A percentile compares a stretch with the other conserved stretches of the same genome.
phyloP scores from a whole-genome alignment of 1,140 invertebrate genomes.

The Aphelenchoides besseyi region DNA sequence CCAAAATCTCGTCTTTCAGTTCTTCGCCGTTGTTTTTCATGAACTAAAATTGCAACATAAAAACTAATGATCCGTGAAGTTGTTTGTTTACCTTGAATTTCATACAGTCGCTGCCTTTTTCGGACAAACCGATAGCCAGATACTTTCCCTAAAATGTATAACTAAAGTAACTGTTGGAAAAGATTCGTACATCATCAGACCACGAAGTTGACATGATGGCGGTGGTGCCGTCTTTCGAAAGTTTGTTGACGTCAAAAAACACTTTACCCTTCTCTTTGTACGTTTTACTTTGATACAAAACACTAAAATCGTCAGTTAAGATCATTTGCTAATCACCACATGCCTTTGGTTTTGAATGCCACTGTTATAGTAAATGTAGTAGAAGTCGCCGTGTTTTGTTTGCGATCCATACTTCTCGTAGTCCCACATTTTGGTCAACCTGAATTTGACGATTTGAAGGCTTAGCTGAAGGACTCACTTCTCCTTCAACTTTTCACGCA shows the following conservation, averaged over 20 bases:
- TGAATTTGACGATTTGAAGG: slow-evolving; percentile 50
- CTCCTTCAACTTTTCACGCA: slow-evolving; percentile 73
- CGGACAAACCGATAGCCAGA: slow-evolving; percentile 84
- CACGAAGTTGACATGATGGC: slow-evolving; percentile 67
- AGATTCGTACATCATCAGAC: neutral
- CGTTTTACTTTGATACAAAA: slow-evolving; percentile 82
- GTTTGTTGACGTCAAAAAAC: slow-evolving; percentile 89
- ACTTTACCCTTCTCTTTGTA: slow-evolving; percentile 76
- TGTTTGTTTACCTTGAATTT: slow-evolving; percentile 70
- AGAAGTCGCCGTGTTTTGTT: slow-evolving; percentile 75
- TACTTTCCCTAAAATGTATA: too few relatives aligned
- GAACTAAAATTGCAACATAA: slow-evolving; percentile 62
- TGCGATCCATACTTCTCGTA: slow-evolving; percentile 91
- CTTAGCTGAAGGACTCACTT: slow-evolving; percentile 62
- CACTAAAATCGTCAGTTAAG: slow-evolving; percentile 68
- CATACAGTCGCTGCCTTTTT: slow-evolving; percentile 84
- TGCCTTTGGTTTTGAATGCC: slow-evolving; percentile 94
- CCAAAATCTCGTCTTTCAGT: slow-evolving; percentile 80
- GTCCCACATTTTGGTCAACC: slow-evolving; percentile 85
- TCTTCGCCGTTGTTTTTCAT: slow-evolving; percentile 72
- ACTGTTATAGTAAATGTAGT: slow-evolving; percentile 88
- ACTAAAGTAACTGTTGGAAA: too few relatives aligned
- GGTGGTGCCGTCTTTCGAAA: slow-evolving; percentile 88
- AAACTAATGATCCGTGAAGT: slow-evolving; percentile 9
- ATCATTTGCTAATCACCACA: slow-evolving; percentile 15